A percentile compares a stretch with the other conserved stretches of the same genome.
phyloP scores from a whole-genome alignment of 2,888 invertebrate species.

The Amblyjoppa proteus region DNA sequence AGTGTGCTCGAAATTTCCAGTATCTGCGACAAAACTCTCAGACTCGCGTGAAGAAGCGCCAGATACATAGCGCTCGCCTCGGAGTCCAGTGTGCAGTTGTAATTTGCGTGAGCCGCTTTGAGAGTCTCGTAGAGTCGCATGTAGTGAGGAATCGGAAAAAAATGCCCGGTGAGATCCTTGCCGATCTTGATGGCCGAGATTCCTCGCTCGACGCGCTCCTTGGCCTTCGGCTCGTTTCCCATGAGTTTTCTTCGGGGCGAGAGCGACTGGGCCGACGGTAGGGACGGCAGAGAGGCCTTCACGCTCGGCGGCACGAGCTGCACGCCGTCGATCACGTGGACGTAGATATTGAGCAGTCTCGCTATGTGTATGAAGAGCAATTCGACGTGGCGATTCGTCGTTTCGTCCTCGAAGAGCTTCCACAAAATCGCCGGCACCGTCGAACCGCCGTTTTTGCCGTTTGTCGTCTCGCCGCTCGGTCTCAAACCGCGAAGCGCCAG shows the following conservation, averaged over 20 bases:
- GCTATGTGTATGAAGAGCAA: constrained; percentile 89
- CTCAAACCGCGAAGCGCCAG: constrained; percentile 85
- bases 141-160: constrained; percentile 91
- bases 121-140: constrained; percentile 93
- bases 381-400: constrained; percentile 84
- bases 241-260: constrained; percentile 84
- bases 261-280: constrained; percentile 84
- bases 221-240: constrained; percentile 81
- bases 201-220: constrained; percentile 84
- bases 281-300: constrained; percentile 87
- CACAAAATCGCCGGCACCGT: constrained; percentile 72
- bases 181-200: constrained; percentile 75
- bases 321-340: constrained; percentile 91
- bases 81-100: constrained; percentile 93
- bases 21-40: constrained; percentile 90
- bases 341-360: constrained; percentile 90
- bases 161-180: constrained; percentile 87
- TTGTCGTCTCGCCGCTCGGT: constrained; percentile 75
- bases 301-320: constrained; percentile 86
- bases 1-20: constrained; percentile 89
- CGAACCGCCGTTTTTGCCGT: constrained; percentile 51
- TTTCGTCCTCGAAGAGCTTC: constrained; percentile 82
- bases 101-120: constrained; percentile 93
- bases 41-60: constrained; percentile 88
- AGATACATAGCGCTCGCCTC: constrained; percentile 92